Evolutionary conservation across 1,140 invertebrate genomes (phyloP).

Genomic region (Hirudo medicinalis): DNA sequence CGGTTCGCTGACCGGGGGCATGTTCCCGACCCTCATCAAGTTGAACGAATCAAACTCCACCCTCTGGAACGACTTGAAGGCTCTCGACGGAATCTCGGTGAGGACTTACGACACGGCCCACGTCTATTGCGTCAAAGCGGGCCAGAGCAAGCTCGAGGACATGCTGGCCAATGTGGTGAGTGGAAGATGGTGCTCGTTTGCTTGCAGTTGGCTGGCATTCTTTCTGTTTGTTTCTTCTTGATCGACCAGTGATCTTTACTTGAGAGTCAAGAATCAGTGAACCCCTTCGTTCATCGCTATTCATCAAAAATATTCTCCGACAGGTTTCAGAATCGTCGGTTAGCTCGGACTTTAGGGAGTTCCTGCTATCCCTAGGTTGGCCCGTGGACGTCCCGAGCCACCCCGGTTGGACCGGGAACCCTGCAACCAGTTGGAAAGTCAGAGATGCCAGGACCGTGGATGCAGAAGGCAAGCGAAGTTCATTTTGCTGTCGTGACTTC

Average conservation of each 20-base stretch:
- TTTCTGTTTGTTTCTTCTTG: slow-evolving; percentile 11
- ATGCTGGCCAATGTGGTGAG: slow-evolving; percentile 70
- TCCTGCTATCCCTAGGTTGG: slow-evolving; percentile 69
- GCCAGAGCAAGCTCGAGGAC: slow-evolving; percentile 59
- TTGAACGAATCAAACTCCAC: slow-evolving; percentile 55
- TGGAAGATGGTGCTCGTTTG: too few relatives aligned
- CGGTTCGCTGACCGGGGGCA: background rate
- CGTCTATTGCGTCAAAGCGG: slow-evolving; percentile 80
- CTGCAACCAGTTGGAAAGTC: slow-evolving; percentile 60
- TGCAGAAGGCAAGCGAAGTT: slow-evolving; percentile 27
- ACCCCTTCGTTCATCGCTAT: background rate
- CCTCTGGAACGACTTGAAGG: slow-evolving; percentile 58
- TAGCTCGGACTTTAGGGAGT: slow-evolving; percentile 52
- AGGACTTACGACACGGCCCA: slow-evolving; percentile 82
- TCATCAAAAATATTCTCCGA: background rate
- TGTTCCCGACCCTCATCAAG: slow-evolving; percentile 53
- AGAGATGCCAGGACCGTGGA: slow-evolving; percentile 36
- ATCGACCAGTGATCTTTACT: too few relatives aligned
- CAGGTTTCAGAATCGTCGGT: background rate
- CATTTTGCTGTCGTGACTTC: too few relatives aligned
- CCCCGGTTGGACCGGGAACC: slow-evolving; percentile 76
- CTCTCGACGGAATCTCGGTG: slow-evolving; percentile 63
- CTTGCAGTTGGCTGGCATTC: too few relatives aligned
- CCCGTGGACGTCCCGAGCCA: slow-evolving; percentile 66
- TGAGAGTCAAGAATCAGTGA: too few relatives aligned